A percentile compares a stretch with the other conserved stretches of the same genome.
Conservation (phyloP, 2,888 invertebrate species). For the Heteromyza rotundicornis region DNA sequence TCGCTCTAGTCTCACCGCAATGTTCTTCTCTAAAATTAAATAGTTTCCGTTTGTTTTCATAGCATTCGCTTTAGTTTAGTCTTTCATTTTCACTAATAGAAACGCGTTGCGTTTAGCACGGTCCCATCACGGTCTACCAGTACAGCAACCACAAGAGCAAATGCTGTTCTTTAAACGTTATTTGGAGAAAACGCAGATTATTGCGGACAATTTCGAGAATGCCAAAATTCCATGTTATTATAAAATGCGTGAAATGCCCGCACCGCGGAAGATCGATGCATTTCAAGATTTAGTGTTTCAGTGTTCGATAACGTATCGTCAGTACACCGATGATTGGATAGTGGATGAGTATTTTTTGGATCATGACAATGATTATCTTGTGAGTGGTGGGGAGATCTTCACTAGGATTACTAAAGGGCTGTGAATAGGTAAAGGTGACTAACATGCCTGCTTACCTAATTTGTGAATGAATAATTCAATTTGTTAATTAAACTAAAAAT, state of each 20-base stretch:
- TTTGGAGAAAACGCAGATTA: constrained; percentile 49
- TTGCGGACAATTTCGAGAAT: constrained; percentile 48
- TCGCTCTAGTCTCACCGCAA: no score
- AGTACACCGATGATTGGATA: constrained; percentile 54
- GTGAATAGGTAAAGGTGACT: neutral
- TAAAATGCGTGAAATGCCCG: constrained; percentile 50
- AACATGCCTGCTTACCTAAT: neutral
- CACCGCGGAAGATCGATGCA: constrained; percentile 39
- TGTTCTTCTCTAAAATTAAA: no score
- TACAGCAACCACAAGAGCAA: constrained; percentile 10
- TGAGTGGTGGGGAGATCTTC: constrained; percentile 36
- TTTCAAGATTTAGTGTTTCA: constrained; percentile 44
- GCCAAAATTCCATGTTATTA: constrained; percentile 47
- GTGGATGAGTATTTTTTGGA: constrained; percentile 55
- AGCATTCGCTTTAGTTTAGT: no score
- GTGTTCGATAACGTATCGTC: constrained; percentile 40
- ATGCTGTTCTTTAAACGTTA: constrained; percentile 56
- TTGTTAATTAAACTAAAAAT: neutral
- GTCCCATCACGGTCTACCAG: no score
- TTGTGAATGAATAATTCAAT: neutral
- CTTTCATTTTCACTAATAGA: no score
- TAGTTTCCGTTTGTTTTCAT: no score
- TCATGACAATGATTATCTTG: constrained; percentile 57
- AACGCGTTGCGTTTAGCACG: no score
- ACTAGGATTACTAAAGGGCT: neutral